These are phyloP conservation scores for Microctonus brassicae DNA, from an alignment of 2,888 invertebrate genomes.

Conservation along the genomic window DNA sequence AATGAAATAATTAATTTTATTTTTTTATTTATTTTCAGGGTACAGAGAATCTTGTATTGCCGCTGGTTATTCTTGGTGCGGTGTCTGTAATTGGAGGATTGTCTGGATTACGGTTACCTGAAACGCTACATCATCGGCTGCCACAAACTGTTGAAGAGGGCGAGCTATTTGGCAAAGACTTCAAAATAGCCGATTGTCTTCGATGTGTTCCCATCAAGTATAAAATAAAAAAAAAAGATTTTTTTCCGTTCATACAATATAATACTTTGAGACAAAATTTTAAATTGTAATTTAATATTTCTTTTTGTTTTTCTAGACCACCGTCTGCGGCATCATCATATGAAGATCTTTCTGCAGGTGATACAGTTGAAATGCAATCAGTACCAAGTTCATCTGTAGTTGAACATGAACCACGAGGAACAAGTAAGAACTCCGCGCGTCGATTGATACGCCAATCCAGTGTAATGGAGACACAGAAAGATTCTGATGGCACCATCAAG, in stretches of 20 bases:
- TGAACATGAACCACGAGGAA: constrained; percentile 28
- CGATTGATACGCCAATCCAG: constrained; percentile 84
- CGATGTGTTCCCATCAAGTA: constrained; percentile 80
- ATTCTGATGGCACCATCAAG: constrained; percentile 83
- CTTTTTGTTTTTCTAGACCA: constrained; percentile 73
- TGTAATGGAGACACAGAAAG: constrained; percentile 85
- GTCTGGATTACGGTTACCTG: constrained; percentile 84
- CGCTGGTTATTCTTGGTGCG: constrained; percentile 86
- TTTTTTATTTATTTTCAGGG: constrained; percentile 73
- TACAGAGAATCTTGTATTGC: constrained; percentile 85
- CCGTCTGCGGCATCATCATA: constrained; percentile 75
- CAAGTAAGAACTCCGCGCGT: constrained; percentile 69
- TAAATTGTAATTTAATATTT: constrained; percentile 5
- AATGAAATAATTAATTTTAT: constrained; percentile 5
- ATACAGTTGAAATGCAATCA: constrained; percentile 65
- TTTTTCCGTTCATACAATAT: constrained; percentile 8
- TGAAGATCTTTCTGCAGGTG: constrained; percentile 79
- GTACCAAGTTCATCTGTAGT: constrained; percentile 44
- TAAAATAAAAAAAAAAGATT: constrained; percentile 7
- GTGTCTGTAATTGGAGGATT: constrained; percentile 86
- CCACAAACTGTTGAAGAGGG: constrained; percentile 92
- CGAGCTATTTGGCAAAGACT: constrained; percentile 87
- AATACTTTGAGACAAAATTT: constrained; percentile 2
- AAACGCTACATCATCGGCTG: constrained; percentile 85
- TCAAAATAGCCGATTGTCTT: constrained; percentile 82